Percentiles rank a stretch among this genome's conserved stretches.
phyloP scores from a whole-genome alignment of 2,797 vertebrate genomes.

The Melanotaenia trifasciata region DNA sequence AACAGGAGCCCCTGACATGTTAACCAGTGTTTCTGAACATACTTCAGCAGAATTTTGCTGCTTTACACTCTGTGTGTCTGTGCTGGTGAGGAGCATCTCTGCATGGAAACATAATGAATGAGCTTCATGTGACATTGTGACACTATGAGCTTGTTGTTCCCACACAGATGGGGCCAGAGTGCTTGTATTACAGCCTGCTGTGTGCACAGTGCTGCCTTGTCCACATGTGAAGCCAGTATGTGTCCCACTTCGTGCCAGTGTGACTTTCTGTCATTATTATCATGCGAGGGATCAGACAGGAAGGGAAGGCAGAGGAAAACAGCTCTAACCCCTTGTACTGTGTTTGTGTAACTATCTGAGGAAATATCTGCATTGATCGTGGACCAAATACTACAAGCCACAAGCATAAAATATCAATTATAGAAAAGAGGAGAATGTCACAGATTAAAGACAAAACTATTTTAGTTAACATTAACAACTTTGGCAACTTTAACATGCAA shows the following conservation, averaged over 20 bases:
- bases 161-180: slow-evolving; percentile 55
- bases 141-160: slow-evolving; percentile 77
- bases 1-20: accelerated
- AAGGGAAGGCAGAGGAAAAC: slow-evolving; percentile 10
- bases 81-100: slow-evolving; percentile 28
- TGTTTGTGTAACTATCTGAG: no score
- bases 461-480: not conserved
- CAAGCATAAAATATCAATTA: not conserved
- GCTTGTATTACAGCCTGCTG: slow-evolving; percentile 11
- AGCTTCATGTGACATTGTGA: slow-evolving; percentile 63
- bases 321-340: not conserved
- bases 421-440: no score
- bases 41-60: not conserved
- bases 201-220: slow-evolving; percentile 52
- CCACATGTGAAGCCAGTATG: slow-evolving; percentile 64
- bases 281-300: slow-evolving; percentile 6
- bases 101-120: slow-evolving; percentile 65
- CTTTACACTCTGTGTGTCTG: not conserved
- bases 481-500: no score
- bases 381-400: no score
- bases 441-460: no score
- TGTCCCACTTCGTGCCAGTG: slow-evolving; percentile 64
- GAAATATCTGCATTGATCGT: no score
- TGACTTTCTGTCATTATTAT: slow-evolving; percentile 28
- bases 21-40: not conserved